Evolutionary conservation across 2,113 vertebrate species (phyloP), one percentile per base, ranked within the genome.

Genomic region (Nesogale talazaci): DNA sequence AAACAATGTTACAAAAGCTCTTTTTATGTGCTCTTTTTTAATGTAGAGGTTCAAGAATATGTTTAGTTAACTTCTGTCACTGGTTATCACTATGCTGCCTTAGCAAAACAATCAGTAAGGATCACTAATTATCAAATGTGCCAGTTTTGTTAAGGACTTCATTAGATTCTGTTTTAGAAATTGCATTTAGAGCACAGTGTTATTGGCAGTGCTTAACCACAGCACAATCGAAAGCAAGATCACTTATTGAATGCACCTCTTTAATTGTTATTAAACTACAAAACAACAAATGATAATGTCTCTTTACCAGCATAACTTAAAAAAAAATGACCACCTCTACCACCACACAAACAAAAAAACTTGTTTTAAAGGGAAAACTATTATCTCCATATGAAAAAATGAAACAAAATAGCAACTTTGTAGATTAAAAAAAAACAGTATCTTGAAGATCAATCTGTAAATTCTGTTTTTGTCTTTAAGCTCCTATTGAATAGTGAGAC

Each of bases 41-140:
- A 96, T 95, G 84, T 97, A 91, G 93, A 92, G 57, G 94, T 88
- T 97, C 86, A 97, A 97, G 78, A 81, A 88, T 86, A 92, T 29
- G 83, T 96, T 95, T 92, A 96, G 97, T 96, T 97, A 97, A 97
- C 91, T 94, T 93, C 93, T 95, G 83, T 83, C 90, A 95, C 92
- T 92, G 87, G 96, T 97, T 94, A 96, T 96, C 82, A 86, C 92
- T 91, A 46, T 80, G 95, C 94, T 59, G 65, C 56, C 91, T 98
- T 97, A 98, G 97, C 98, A 97, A 97, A 98, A 98, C 3, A 95
- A 74, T 94, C 92, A 97, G 96, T 95, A 97, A 98, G 97, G 97
- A 97, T 98, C 97, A 98, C 98, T 98, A 98, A 98, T 98, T 98
- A 98, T 97, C 97, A 97, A 98, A 98, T 97, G 96, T 98, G 97